Conservation (phyloP, 2,113 vertebrate species). For the Calyptommatus sinebrachiatus region DNA sequence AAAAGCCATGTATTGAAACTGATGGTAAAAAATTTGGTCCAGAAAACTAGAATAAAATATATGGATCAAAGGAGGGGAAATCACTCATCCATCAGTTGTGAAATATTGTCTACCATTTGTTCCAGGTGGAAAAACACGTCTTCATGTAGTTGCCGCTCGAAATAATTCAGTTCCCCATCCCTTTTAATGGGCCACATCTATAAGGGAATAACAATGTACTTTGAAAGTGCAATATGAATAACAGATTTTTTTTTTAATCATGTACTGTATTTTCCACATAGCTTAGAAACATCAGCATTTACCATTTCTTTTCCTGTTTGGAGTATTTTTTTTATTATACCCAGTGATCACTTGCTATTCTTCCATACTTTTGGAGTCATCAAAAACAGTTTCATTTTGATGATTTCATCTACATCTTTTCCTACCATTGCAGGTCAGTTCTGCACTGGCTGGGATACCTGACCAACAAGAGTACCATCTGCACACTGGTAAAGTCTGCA, state of each 20-base stretch:
- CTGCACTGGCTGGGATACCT: too few relatives aligned
- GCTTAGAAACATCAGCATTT: conserved; percentile 21
- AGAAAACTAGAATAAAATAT: background rate
- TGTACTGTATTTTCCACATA: background rate
- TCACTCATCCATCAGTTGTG: background rate
- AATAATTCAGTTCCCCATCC: background rate
- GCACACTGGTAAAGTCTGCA: too few relatives aligned
- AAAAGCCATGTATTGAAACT: background rate
- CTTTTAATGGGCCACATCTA: background rate
- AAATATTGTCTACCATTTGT: background rate
- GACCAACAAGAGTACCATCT: too few relatives aligned
- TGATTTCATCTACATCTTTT: conserved; percentile 15
- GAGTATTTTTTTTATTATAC: conserved; percentile 10
- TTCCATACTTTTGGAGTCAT: conserved; percentile 2
- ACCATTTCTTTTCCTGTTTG: conserved; percentile 6
- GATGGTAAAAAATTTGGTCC: background rate
- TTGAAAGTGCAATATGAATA: background rate
- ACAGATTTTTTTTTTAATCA: conserved; percentile 1
- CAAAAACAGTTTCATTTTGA: conserved; percentile 6
- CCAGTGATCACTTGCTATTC: background rate
- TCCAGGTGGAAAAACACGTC: background rate
- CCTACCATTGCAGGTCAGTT: background rate
- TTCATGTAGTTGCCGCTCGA: conserved; percentile 3
- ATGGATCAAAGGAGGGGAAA: background rate
- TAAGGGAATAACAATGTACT: background rate